A percentile compares a stretch with the other conserved stretches of the same genome.
These are phyloP conservation scores for Montipora cactus DNA, from an alignment of 64 coral and sea anemone species.

Conservation along the genomic window DNA sequence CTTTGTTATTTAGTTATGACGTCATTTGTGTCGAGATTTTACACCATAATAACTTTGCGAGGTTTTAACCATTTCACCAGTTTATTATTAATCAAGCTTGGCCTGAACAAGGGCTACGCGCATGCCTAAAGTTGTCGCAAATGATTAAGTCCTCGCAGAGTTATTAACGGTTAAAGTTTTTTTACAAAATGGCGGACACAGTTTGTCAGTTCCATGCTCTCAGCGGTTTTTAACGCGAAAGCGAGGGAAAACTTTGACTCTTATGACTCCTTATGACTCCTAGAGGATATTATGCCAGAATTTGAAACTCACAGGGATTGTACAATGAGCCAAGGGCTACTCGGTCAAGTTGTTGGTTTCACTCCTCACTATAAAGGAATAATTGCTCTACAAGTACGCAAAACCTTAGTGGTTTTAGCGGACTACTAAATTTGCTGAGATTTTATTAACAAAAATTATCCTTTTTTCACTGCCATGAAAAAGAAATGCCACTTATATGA, in stretches of 20 bases:
- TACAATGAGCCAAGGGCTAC: too few relatives aligned
- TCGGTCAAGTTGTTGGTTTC: too few relatives aligned
- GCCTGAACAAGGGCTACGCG: neutral
- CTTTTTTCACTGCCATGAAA: too few relatives aligned
- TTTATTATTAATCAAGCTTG: neutral
- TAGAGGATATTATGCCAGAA: neutral
- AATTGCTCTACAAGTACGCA: too few relatives aligned
- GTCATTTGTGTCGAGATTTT: neutral
- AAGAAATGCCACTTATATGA: too few relatives aligned
- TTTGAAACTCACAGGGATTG: too few relatives aligned
- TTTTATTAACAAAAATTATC: too few relatives aligned
- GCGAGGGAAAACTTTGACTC: slow-evolving; percentile 5
- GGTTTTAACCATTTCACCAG: neutral
- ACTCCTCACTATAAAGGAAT: too few relatives aligned
- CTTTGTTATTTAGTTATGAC: neutral
- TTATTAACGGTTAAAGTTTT: neutral
- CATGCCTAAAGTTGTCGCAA: neutral
- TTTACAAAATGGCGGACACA: neutral
- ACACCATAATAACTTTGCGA: slow-evolving; percentile 24
- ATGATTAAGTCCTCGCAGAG: neutral
- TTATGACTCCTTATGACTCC: slow-evolving; percentile 4
- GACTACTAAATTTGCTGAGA: too few relatives aligned
- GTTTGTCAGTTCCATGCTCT: neutral
- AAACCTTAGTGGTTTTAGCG: too few relatives aligned
- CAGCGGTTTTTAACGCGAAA: neutral